Percentiles rank a stretch among this genome's conserved stretches.
Conservation (phyloP, 1,140 invertebrate genomes). For the Achatina immaculata region DNA sequence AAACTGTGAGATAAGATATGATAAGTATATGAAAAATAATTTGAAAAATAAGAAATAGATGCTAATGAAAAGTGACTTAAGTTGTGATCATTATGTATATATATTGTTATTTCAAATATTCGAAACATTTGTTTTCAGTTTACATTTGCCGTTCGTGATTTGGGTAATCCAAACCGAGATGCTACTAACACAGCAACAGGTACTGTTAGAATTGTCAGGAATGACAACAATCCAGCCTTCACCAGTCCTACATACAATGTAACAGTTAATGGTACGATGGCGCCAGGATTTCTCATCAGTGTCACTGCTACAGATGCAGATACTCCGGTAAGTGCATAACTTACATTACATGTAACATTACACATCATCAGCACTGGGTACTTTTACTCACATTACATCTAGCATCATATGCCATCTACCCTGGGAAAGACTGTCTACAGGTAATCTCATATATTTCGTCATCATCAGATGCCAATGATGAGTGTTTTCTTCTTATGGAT, state of each 20-base stretch:
- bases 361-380: no score
- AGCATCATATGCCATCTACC: no score
- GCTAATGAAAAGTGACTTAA: no score
- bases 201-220: slow-evolving; percentile 18
- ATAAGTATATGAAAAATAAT: background rate
- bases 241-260: background rate
- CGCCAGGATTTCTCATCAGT: background rate
- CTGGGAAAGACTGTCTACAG: no score
- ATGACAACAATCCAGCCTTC: slow-evolving; percentile 28
- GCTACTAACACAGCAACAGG: background rate
- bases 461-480: no score
- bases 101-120: background rate
- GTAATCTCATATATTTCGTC: no score
- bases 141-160: slow-evolving; percentile 1
- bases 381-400: no score
- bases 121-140: slow-evolving; percentile 21
- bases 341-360: no score
- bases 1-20: no score
- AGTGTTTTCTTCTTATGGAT: no score
- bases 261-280: background rate
- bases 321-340: slow-evolving; percentile 18
- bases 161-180: background rate
- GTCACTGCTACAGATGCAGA: slow-evolving; percentile 34
- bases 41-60: no score
- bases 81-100: no score